These are phyloP conservation scores for Agrochola lychnidis DNA, from an alignment of 2,888 invertebrate species.

Conservation along the genomic window DNA sequence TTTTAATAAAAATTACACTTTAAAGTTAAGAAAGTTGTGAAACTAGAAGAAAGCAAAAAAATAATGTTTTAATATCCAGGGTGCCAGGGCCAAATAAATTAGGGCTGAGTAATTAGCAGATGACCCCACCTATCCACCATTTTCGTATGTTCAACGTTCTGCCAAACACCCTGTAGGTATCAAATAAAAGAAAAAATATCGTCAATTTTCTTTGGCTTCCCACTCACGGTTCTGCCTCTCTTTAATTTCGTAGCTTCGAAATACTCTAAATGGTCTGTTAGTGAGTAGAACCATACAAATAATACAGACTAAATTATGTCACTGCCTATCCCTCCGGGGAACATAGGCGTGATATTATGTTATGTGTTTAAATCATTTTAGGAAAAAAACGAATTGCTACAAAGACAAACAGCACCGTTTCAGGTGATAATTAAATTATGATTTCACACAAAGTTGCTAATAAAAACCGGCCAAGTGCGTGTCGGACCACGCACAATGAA, in stretches of 20 bases:
- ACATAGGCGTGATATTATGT: neutral
- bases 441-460: constrained; percentile 1
- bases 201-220: neutral
- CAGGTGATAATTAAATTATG: neutral
- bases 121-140: too few relatives aligned
- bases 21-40: too few relatives aligned
- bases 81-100: too few relatives aligned
- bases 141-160: too few relatives aligned
- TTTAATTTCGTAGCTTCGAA: neutral
- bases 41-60: too few relatives aligned
- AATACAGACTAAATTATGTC: neutral
- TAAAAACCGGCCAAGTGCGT: too few relatives aligned
- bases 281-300: neutral
- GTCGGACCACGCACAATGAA: too few relatives aligned
- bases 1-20: too few relatives aligned
- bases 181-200: neutral
- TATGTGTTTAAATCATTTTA: neutral
- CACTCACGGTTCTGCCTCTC: neutral
- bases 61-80: too few relatives aligned
- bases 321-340: neutral
- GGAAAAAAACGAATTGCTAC: neutral
- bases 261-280: too few relatives aligned
- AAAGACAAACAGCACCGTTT: neutral
- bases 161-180: too few relatives aligned
- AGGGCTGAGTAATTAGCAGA: too few relatives aligned